A percentile compares a stretch with the other conserved stretches of the same genome.
Conservation (phyloP, 2,888 invertebrate genomes). For the Alloscopus bannaensis region DNA sequence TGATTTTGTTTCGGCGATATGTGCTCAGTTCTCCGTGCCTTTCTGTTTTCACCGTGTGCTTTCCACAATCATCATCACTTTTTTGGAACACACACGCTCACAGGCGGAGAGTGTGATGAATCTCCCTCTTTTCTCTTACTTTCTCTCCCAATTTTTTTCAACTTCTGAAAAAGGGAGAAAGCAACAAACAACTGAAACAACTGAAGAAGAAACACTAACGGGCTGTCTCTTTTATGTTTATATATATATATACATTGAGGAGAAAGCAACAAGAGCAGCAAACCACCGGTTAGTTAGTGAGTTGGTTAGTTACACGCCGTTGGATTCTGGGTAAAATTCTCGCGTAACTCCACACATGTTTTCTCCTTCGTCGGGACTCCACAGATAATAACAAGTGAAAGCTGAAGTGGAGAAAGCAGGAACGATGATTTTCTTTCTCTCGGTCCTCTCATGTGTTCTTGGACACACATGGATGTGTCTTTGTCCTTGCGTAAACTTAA, state of each 20-base stretch:
- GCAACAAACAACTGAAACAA: constrained; percentile 51
- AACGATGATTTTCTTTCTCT: constrained; percentile 4
- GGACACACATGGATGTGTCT: constrained; percentile 18
- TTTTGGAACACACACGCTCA: not conserved
- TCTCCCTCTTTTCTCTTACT: constrained; percentile 39
- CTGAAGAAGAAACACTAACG: constrained; percentile 17
- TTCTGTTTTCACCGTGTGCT: no score
- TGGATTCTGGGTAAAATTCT: constrained; percentile 55
- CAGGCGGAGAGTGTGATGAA: constrained; percentile 30
- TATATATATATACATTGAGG: not conserved
- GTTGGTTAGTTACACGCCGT: constrained; percentile 62
- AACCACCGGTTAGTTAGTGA: constrained; percentile 63
- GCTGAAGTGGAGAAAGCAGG: constrained; percentile 16
- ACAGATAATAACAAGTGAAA: constrained; percentile 7
- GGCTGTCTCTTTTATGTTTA: not conserved
- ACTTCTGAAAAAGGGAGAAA: constrained; percentile 43
- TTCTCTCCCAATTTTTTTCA: constrained; percentile 36
- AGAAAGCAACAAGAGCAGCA: constrained; percentile 59
- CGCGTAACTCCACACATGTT: constrained; percentile 19
- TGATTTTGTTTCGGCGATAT: constrained; percentile 27
- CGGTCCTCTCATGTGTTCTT: constrained; percentile 7
- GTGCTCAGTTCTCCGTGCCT: no score
- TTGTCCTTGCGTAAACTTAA: not conserved
- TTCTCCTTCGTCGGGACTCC: not conserved
- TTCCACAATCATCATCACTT: constrained; percentile 11